A percentile compares a stretch with the other conserved stretches of the same genome.
These are phyloP conservation scores for Quadriops clusia DNA, from an alignment of 2,888 invertebrate genomes.

Conservation along the genomic window DNA sequence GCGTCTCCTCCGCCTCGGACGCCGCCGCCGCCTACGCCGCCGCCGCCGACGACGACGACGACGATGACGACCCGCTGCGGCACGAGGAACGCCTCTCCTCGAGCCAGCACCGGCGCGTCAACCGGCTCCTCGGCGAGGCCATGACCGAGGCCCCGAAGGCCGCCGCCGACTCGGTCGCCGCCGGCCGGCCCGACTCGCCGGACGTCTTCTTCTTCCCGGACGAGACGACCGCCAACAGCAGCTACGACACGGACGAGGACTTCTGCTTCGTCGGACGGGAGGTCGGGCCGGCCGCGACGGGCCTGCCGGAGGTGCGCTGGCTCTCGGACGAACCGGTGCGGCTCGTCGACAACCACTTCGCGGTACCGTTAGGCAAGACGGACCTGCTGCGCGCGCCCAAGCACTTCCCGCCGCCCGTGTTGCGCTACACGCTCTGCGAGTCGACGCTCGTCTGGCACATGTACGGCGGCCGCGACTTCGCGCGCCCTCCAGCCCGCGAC, in stretches of 20 bases:
- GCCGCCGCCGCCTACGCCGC: conserved; percentile 14
- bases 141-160: conserved; percentile 64
- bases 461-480: conserved; percentile 87
- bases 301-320: conserved; percentile 59
- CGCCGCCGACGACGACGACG: conserved; percentile 14
- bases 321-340: conserved; percentile 56
- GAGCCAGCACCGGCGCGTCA: conserved; percentile 67
- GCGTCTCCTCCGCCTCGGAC: too few species aligned
- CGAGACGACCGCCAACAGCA: conserved; percentile 39
- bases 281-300: conserved; percentile 39
- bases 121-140: conserved; percentile 77
- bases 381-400: conserved; percentile 79
- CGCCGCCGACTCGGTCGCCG: too few species aligned
- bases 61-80: conserved; percentile 25
- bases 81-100: conserved; percentile 45
- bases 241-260: conserved; percentile 57
- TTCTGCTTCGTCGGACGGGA: conserved; percentile 78
- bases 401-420: conserved; percentile 67
- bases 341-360: conserved; percentile 78
- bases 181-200: too few species aligned
- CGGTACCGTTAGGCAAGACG: conserved; percentile 62
- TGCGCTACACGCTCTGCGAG: conserved; percentile 73
- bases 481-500: conserved; percentile 66
- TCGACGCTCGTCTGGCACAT: conserved; percentile 89
- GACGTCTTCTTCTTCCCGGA: conserved; percentile 79